Conservation (phyloP, 2,113 vertebrate genomes). For the Oncorhynchus clarkii region DNA sequence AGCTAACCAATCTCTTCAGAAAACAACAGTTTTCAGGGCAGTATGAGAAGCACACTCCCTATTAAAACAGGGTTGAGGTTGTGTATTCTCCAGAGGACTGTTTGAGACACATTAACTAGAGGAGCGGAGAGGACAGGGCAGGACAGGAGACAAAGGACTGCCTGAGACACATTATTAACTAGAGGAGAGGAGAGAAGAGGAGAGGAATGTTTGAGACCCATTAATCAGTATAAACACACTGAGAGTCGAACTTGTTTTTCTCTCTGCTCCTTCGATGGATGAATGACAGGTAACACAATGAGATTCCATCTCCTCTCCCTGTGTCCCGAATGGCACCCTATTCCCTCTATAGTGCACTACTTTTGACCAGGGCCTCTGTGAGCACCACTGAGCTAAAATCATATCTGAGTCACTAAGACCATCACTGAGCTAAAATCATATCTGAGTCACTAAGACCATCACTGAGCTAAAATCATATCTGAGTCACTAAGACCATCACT, state of each 20-base stretch:
- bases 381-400: conserved; percentile 3
- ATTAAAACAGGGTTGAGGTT: no score
- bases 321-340: no score
- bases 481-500: not conserved
- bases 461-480: no score
- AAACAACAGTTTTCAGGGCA: no score
- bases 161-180: no score
- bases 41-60: no score
- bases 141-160: not conserved
- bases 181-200: not conserved
- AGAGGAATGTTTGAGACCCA: conserved; percentile 2
- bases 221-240: conserved; percentile 47
- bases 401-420: no score
- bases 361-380: conserved; percentile 31
- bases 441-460: not conserved
- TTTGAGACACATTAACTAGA: not conserved
- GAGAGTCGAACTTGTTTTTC: conserved; percentile 43
- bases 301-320: conserved; percentile 38
- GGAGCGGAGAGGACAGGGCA: not conserved
- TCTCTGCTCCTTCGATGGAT: conserved; percentile 34
- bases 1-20: not conserved
- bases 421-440: conserved; percentile 11
- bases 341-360: no score
- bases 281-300: conserved; percentile 58
- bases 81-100: no score